These are phyloP conservation scores for Salticus scenicus DNA, from an alignment of 2,888 invertebrate species.

Conservation along the genomic window DNA sequence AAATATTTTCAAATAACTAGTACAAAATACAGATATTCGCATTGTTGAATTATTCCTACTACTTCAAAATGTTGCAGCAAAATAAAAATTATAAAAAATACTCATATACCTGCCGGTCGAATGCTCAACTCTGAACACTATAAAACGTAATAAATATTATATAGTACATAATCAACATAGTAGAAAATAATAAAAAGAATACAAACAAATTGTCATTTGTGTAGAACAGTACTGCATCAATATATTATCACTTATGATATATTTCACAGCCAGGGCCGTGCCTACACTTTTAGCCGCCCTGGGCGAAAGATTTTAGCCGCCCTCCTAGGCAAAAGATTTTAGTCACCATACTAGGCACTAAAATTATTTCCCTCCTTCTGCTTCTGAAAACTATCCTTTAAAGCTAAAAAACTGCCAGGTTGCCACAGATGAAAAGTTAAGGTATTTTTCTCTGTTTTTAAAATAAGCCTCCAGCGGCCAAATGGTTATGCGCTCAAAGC, in stretches of 20 bases:
- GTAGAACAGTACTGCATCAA: constrained; percentile 25
- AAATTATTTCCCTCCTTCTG: too few species aligned
- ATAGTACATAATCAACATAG: constrained; percentile 14
- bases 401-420: too few species aligned
- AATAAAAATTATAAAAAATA: constrained; percentile 33
- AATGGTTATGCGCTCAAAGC: too few species aligned
- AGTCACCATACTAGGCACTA: too few species aligned
- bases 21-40: constrained; percentile 29
- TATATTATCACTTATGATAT: constrained; percentile 23
- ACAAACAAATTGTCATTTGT: constrained; percentile 42
- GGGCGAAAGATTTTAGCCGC: too few species aligned
- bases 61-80: constrained; percentile 33
- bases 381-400: too few species aligned
- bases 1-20: constrained; percentile 19
- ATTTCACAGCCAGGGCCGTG: too few species aligned
- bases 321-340: too few species aligned
- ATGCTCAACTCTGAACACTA: constrained; percentile 35
- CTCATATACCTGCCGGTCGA: constrained; percentile 8
- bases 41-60: constrained; percentile 43
- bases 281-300: too few species aligned
- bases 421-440: too few species aligned
- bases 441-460: too few species aligned
- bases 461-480: too few species aligned
- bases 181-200: constrained; percentile 27
- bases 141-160: constrained; percentile 28